These are phyloP conservation scores for Diadema setosum DNA, from an alignment of 35 echinoderm and acorn worm species.

Conservation along the genomic window DNA sequence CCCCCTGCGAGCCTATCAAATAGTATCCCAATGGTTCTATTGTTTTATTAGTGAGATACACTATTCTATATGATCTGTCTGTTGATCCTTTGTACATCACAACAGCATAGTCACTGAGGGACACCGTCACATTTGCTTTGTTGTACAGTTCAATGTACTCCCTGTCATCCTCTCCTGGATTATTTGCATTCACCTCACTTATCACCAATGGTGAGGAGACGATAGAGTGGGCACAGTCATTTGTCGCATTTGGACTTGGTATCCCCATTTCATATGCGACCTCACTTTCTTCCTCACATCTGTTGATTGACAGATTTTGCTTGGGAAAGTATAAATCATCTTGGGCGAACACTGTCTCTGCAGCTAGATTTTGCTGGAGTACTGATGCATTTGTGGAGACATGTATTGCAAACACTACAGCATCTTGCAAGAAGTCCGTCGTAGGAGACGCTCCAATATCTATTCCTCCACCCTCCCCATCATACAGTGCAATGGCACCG, in stretches of 20 bases:
- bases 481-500: neutral
- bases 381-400: neutral
- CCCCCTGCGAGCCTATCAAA: conserved; percentile 60
- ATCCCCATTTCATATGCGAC: neutral
- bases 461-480: neutral
- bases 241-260: neutral
- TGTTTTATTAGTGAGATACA: conserved; percentile 5
- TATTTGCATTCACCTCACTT: conserved; percentile 73
- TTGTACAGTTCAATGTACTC: conserved; percentile 91
- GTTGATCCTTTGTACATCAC: conserved; percentile 66
- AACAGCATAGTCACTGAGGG: conserved; percentile 71
- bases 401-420: neutral
- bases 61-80: conserved; percentile 54
- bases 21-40: conserved; percentile 35
- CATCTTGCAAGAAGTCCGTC: neutral
- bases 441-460: neutral
- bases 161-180: conserved; percentile 40
- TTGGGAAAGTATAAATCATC: neutral
- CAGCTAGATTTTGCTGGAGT: neutral
- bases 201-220: conserved; percentile 44
- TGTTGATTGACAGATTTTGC: neutral
- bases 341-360: neutral
- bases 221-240: neutral
- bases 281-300: neutral
- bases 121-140: conserved; percentile 23